Evolutionary conservation across 2,113 vertebrate genomes (phyloP).

Genomic region (Megalops atlanticus): DNA sequence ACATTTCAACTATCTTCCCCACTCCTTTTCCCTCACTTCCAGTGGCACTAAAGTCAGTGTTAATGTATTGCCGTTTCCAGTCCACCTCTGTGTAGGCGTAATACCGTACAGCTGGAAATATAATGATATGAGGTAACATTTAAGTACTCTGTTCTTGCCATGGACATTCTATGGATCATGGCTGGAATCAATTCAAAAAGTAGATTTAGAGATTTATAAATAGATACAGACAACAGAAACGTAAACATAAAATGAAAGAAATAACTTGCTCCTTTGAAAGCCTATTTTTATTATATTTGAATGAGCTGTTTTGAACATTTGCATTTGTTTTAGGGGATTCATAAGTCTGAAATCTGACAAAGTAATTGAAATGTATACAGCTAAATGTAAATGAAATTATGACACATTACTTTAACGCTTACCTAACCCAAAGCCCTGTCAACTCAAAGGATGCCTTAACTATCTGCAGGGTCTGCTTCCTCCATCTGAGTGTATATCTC

Average conservation of each 20-base stretch:
- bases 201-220: no score
- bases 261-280: no score
- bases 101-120: background rate
- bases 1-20: background rate
- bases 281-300: no score
- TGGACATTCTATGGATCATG: no score
- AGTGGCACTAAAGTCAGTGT: background rate
- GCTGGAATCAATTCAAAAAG: no score
- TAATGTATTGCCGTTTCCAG: background rate
- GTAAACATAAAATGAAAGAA: no score
- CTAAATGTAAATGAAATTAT: background rate
- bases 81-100: background rate
- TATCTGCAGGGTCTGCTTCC: background rate
- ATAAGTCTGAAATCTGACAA: background rate
- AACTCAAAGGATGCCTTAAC: background rate
- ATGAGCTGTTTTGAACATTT: no score
- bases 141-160: no score
- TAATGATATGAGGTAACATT: background rate
- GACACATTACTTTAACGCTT: background rate
- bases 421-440: background rate
- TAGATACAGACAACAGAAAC: no score
- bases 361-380: background rate
- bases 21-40: background rate
- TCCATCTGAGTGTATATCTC: background rate
- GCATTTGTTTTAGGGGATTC: background rate